phyloP scores from a whole-genome alignment of 2,113 vertebrate species.

The Hippolais icterina region DNA sequence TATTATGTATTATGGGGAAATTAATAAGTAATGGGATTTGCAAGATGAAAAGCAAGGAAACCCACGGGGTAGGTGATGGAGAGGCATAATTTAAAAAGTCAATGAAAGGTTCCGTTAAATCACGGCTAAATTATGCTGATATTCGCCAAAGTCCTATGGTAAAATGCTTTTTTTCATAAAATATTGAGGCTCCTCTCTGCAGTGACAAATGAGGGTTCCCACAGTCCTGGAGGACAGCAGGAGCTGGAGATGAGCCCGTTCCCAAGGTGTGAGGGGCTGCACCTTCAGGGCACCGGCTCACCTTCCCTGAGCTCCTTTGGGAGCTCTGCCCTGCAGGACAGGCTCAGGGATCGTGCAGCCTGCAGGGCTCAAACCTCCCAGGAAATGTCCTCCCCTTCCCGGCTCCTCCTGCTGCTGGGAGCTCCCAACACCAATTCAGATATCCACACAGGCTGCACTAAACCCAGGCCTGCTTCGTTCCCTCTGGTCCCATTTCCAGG shows the following conservation, averaged over 20 bases:
- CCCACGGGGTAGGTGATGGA: constrained; percentile 71
- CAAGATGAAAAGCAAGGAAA: constrained; percentile 71
- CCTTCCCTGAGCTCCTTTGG: rapidly evolving
- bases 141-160: constrained; percentile 47
- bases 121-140: constrained; percentile 72
- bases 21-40: constrained; percentile 77
- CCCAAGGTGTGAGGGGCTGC: neutral
- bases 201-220: constrained; percentile 52
- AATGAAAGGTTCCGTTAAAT: constrained; percentile 77
- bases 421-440: neutral
- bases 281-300: neutral
- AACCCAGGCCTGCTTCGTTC: neutral
- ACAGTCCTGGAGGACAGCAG: neutral
- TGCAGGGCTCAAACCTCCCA: neutral
- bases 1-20: constrained; percentile 57
- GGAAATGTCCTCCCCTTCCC: neutral
- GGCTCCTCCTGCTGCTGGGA: neutral
- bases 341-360: rapidly evolving
- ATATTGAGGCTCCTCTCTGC: constrained; percentile 67
- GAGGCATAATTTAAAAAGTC: constrained; percentile 75
- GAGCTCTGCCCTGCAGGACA: neutral
- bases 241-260: neutral
- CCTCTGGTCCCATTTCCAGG: neutral
- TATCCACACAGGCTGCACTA: neutral
- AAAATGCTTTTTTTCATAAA: constrained; percentile 68